A percentile compares a stretch with the other conserved stretches of the same genome.
Evolutionary conservation across 2,797 vertebrate species (phyloP).

Genomic region (Okamejei kenojei): DNA sequence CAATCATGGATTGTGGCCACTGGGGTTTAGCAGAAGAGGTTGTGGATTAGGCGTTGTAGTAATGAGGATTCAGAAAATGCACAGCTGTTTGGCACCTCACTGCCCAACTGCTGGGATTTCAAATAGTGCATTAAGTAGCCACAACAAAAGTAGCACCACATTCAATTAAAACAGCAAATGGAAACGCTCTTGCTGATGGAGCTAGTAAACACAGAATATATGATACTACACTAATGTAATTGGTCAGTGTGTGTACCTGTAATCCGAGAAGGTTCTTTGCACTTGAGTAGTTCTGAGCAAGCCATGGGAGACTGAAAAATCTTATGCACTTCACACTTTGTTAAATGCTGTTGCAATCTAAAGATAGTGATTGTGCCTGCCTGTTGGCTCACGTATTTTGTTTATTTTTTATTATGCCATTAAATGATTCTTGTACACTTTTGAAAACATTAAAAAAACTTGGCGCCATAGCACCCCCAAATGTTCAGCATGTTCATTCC

Average conservation of each 20-base stretch:
- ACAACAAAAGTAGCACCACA: conserved; percentile 39
- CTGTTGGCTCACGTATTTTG: not conserved
- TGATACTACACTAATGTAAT: conserved; percentile 36
- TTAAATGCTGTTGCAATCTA: not conserved
- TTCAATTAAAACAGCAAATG: conserved; percentile 36
- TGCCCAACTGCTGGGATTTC: conserved; percentile 39
- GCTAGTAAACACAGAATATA: conserved; percentile 35
- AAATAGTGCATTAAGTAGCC: conserved; percentile 40
- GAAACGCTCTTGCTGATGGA: conserved; percentile 35
- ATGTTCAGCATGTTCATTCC: not conserved
- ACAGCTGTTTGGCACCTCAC: conserved; percentile 41
- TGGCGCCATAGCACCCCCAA: not conserved
- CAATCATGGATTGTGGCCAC: not conserved
- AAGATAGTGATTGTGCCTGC: not conserved
- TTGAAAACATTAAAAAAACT: not conserved
- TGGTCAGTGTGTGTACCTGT: not conserved
- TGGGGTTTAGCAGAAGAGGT: conserved; percentile 31
- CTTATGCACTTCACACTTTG: not conserved
- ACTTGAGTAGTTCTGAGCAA: not conserved
- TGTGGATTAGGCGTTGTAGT: conserved; percentile 32
- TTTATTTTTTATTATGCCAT: not conserved
- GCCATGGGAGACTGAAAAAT: not conserved
- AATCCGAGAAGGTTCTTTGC: conserved; percentile 8
- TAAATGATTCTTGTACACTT: not conserved
- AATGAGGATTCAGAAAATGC: conserved; percentile 40